Evolutionary conservation across 2,113 vertebrate genomes (phyloP), one percentile per base, ranked within the genome.

Genomic region (Trogon surrucura): DNA sequence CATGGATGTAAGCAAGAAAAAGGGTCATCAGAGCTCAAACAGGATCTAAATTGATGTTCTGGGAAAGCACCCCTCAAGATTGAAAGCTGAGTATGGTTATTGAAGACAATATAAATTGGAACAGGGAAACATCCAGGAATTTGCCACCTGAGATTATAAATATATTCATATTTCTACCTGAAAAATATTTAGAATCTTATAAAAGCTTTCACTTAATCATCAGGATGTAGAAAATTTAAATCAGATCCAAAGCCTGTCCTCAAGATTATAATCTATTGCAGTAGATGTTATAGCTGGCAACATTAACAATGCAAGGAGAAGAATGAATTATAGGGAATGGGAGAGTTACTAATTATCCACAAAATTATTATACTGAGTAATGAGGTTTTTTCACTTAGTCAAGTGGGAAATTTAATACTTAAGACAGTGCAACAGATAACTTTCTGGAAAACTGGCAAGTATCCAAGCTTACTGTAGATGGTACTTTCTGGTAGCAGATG

Each of bases 291-390:
- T 58, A 86, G 41, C 36, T 80, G 58, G 77, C 67, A 95, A 61
- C 67, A 83, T 88, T 88, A 92, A 88, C 83, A 86, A 73, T 70
- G 41, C 41, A 77, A 93, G 62, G 38, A 90, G 34, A 58, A 83
- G 27, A 91, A 93, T 85, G 70, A 95, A 84, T 88, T 92, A 69
- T 34, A 80, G 48, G 70, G 61, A 91, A 74, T 53, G 41, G 38
- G 34, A 88, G 77, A 92, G n/a, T 78, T 91, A 86, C 75, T 94
- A 92, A 94, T 92, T 92, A 93, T 80, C 54, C 27, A 88, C 67
- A 92, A 80, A 91, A 95, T 80, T 95, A 93, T 95, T 93, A 48
- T 69, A 86, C 34, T 80, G 64, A 92, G 32, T 88, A 91, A 93
- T 92, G 86, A 93, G 38, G 1, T 82, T 93, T 89, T 94, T 88